phyloP scores from a whole-genome alignment of 2,888 invertebrate genomes.

The Hydriomena furcata region DNA sequence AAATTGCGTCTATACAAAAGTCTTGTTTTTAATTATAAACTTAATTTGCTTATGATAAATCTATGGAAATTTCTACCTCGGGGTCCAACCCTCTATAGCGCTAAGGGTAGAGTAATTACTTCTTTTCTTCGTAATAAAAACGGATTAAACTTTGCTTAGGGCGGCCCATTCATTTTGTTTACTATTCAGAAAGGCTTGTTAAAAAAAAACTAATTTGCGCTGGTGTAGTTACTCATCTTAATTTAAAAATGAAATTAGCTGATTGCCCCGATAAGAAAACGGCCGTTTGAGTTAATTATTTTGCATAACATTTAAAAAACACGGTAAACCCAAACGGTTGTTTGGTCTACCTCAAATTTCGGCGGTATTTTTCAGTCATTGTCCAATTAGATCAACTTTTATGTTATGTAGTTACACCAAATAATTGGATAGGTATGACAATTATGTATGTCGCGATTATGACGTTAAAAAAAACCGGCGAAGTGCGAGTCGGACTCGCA shows the following conservation, averaged over 20 bases:
- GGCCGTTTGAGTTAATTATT: slow-evolving; percentile 31
- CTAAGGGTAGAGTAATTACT: slow-evolving; percentile 83
- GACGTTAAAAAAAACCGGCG: no score
- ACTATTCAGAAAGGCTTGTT: slow-evolving; percentile 77
- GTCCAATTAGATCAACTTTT: no score
- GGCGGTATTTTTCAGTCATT: no score
- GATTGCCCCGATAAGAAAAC: slow-evolving; percentile 37
- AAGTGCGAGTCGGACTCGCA: no score
- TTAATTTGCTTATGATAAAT: slow-evolving; percentile 84
- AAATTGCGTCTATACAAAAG: slow-evolving; percentile 81
- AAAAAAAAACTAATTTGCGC: slow-evolving; percentile 76
- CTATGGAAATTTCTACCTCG: slow-evolving; percentile 83
- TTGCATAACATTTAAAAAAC: slow-evolving; percentile 7
- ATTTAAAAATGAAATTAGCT: slow-evolving; percentile 64
- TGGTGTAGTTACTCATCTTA: slow-evolving; percentile 62
- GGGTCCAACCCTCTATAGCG: slow-evolving; percentile 76
- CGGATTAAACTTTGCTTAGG: slow-evolving; percentile 84
- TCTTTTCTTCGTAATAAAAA: slow-evolving; percentile 84
- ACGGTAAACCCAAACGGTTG: neutral
- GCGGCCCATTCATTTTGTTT: slow-evolving; percentile 81
- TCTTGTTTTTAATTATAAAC: slow-evolving; percentile 84
- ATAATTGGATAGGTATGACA: no score
- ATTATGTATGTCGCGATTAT: no score
- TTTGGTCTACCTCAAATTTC: no score
- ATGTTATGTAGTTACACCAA: no score